These are phyloP conservation scores for Tachina lurida DNA, from an alignment of 2,888 invertebrate species.

Conservation along the genomic window DNA sequence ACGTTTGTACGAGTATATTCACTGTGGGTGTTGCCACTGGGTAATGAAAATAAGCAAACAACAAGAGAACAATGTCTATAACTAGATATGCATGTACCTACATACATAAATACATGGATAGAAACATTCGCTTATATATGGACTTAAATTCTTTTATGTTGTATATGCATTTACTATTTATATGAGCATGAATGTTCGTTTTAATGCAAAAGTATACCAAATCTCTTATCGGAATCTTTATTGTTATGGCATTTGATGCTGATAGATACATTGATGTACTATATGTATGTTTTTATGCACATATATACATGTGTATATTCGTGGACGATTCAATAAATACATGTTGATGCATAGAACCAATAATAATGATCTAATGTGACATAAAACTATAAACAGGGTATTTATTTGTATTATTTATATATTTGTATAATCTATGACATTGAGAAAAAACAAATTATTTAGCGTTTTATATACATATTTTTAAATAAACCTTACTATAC, in stretches of 20 bases:
- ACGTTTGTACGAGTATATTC: constrained; percentile 27
- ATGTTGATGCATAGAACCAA: no score
- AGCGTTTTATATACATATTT: no score
- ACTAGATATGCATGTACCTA: background rate
- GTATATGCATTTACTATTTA: background rate
- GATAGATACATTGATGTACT: constrained; percentile 34
- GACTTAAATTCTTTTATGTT: background rate
- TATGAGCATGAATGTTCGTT: constrained; percentile 17
- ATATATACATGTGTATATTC: background rate
- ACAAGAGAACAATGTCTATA: constrained; percentile 18
- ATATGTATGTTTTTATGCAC: background rate
- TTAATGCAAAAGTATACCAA: constrained; percentile 46
- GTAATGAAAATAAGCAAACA: constrained; percentile 43
- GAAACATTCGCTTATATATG: background rate
- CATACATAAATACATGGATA: background rate
- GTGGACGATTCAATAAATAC: background rate
- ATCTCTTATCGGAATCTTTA: constrained; percentile 57
- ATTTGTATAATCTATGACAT: no score
- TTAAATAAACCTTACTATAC: no score
- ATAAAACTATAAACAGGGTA: no score
- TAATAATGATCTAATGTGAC: no score
- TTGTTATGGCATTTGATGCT: constrained; percentile 56
- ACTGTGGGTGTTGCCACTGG: constrained; percentile 50
- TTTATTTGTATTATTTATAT: no score
- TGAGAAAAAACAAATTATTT: no score